phyloP scores from a whole-genome alignment of 2,113 vertebrate species.

The Colistium nudipinnis region DNA sequence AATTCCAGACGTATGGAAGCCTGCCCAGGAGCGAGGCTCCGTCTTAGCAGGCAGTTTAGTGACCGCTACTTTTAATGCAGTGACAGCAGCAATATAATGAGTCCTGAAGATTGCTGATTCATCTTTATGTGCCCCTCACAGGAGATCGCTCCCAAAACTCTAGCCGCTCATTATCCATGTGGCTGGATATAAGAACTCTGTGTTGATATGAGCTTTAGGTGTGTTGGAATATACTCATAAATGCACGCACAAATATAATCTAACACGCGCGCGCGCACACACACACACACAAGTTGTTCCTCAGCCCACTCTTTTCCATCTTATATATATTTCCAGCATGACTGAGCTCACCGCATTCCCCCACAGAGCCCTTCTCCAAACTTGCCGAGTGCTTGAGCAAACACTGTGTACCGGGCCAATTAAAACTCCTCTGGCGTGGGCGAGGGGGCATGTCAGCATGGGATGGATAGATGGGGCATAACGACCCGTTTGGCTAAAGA shows the following conservation, averaged over 20 bases:
- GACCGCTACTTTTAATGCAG: constrained; percentile 76
- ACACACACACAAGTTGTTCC: constrained; percentile 24
- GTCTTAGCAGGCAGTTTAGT: constrained; percentile 47
- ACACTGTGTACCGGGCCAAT: constrained; percentile 77
- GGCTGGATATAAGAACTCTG: constrained; percentile 57
- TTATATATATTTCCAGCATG: constrained; percentile 65
- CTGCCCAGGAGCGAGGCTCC: constrained; percentile 7
- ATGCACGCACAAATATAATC: constrained; percentile 7
- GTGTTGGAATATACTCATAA: constrained; percentile 6
- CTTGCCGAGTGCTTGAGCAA: constrained; percentile 73
- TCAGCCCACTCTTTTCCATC: constrained; percentile 63
- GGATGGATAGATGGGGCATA: constrained; percentile 78
- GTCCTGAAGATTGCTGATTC: constrained; percentile 74
- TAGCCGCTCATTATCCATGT: constrained; percentile 72
- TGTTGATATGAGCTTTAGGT: constrained; percentile 49
- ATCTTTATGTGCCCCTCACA: constrained; percentile 63
- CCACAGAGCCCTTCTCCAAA: constrained; percentile 75
- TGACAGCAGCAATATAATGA: constrained; percentile 78
- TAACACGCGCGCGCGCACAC: background rate
- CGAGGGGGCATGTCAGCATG: constrained; percentile 63
- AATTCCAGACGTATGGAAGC: constrained; percentile 1
- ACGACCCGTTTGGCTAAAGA: constrained; percentile 75
- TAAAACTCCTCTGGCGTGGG: constrained; percentile 77
- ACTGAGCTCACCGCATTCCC: constrained; percentile 69
- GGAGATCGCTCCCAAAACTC: constrained; percentile 77